phyloP scores from a whole-genome alignment of 2,888 invertebrate genomes.

The Oscheius sp. region DNA sequence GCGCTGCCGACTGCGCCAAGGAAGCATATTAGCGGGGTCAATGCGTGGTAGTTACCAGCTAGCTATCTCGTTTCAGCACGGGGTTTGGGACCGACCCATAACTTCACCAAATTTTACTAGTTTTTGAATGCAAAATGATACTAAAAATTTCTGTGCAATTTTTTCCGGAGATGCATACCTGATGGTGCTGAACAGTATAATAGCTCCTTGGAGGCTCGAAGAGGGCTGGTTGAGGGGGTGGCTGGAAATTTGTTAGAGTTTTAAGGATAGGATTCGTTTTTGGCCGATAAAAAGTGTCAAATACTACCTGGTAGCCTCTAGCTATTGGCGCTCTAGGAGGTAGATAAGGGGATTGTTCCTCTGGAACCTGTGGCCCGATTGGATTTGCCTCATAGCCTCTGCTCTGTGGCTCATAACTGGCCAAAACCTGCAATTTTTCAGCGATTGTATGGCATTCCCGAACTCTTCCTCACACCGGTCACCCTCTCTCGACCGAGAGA shows the following conservation, averaged over 20 bases:
- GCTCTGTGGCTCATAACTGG: background rate
- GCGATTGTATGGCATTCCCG: background rate
- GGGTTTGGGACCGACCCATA: background rate
- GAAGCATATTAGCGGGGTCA: slow-evolving; percentile 40
- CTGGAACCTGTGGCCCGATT: background rate
- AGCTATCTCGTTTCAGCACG: too few relatives aligned
- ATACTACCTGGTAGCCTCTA: slow-evolving; percentile 36
- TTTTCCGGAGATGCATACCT: background rate
- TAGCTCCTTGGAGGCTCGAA: slow-evolving; percentile 53
- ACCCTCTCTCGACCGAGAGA: slow-evolving; percentile 43
- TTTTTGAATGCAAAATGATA: background rate
- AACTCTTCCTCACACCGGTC: slow-evolving; percentile 37
- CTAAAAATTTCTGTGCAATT: background rate
- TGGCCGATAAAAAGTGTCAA: background rate
- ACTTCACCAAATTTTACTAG: background rate
- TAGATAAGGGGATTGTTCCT: slow-evolving; percentile 7
- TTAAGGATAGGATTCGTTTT: background rate
- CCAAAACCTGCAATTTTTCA: slow-evolving; percentile 12
- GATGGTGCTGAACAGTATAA: slow-evolving; percentile 22
- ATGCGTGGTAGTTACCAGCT: too few relatives aligned
- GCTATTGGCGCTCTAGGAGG: slow-evolving; percentile 31
- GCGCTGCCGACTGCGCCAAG: slow-evolving; percentile 85
- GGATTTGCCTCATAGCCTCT: slow-evolving; percentile 30
- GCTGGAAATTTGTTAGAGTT: slow-evolving; percentile 18
- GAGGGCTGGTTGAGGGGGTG: slow-evolving; percentile 44